Evolutionary conservation across 2,888 invertebrate genomes (phyloP).

Genomic region (Chamaedrilus cognettii): DNA sequence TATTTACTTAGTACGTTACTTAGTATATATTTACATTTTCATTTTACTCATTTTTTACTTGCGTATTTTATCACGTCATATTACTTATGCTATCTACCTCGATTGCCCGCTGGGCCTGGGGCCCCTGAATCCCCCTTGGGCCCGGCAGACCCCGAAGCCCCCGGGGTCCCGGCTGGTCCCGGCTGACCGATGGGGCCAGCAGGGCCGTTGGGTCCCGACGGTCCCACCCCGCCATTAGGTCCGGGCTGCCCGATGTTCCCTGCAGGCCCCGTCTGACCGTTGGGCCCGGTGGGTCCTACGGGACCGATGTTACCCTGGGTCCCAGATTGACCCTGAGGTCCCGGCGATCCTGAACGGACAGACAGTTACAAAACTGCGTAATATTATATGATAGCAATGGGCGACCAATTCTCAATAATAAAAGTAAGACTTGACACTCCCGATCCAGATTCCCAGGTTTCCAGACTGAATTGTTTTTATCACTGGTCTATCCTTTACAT

Average conservation of each 20-base stretch:
- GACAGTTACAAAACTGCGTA: conserved; percentile 4
- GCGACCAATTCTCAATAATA: too few species aligned
- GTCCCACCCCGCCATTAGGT: conserved; percentile 1
- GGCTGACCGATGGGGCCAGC: background rate
- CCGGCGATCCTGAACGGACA: conserved; percentile 10
- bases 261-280: background rate
- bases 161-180: conserved; percentile 19
- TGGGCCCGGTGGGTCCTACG: conserved; percentile 4
- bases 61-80: too few species aligned
- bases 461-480: too few species aligned
- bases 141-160: conserved; percentile 13
- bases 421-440: too few species aligned
- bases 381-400: background rate
- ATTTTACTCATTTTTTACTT: too few species aligned
- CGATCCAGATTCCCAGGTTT: too few species aligned
- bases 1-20: too few species aligned
- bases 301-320: background rate
- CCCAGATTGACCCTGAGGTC: conserved; percentile 9
- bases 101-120: conserved; percentile 21
- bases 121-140: conserved; percentile 42
- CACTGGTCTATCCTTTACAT: too few species aligned
- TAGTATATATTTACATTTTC: too few species aligned
- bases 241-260: conserved; percentile 1
- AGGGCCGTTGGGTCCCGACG: background rate
- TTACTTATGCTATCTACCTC: too few species aligned